These are phyloP conservation scores for Actinostola sp. DNA, from an alignment of 92 coral and sea anemone species.

Conservation along the genomic window DNA sequence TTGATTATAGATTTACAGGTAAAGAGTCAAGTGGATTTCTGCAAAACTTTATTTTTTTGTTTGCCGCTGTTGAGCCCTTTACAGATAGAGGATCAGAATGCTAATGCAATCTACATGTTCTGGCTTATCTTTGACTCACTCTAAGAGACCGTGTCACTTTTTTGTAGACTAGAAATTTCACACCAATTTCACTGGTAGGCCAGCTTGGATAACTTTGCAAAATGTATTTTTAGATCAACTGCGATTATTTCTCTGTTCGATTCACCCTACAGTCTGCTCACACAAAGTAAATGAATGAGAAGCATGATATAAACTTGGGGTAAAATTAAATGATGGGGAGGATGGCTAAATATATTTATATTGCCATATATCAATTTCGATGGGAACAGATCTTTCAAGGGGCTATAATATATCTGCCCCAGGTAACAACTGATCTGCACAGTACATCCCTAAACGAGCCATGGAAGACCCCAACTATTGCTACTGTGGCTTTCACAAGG, in stretches of 20 bases:
- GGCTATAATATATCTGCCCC: conserved; percentile 43
- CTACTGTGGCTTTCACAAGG: too few species aligned
- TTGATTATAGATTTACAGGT: conserved; percentile 55
- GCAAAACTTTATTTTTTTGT: conserved; percentile 44
- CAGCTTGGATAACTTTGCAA: conserved; percentile 20
- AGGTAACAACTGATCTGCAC: too few species aligned
- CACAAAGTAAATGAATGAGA: conserved; percentile 37
- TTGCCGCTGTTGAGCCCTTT: conserved; percentile 16
- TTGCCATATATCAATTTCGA: conserved; percentile 19
- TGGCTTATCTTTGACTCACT: conserved; percentile 42
- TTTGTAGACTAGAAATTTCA: conserved; percentile 19
- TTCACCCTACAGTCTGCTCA: conserved; percentile 59
- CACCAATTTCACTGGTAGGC: conserved; percentile 23
- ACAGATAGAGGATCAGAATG: background rate
- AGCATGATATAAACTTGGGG: conserved; percentile 49
- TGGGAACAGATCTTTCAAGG: conserved; percentile 59
- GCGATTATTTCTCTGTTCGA: conserved; percentile 15
- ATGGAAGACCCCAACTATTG: too few species aligned
- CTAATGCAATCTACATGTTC: conserved; percentile 11
- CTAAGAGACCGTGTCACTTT: conserved; percentile 44
- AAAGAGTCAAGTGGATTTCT: conserved; percentile 43
- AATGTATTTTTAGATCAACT: conserved; percentile 10
- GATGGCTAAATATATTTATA: conserved; percentile 40
- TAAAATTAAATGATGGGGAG: conserved; percentile 64
- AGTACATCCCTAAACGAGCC: too few species aligned